Base-by-base conservation (phyloP, 2,113 vertebrate genomes). In the Phoenicopterus ruber region DNA sequence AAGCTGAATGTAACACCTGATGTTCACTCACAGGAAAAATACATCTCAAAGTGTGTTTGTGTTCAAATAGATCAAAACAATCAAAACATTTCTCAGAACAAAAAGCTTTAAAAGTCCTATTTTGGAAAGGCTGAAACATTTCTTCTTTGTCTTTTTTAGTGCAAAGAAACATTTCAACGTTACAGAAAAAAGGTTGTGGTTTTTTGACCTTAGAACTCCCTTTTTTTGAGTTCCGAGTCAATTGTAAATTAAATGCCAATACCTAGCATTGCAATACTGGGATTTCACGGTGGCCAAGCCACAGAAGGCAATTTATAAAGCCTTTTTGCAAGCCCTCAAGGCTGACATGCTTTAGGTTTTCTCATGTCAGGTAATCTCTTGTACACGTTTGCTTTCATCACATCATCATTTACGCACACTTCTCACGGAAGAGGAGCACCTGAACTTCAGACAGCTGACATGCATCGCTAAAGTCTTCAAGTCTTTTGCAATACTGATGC, bases 31-130 rank as follows among this genome's bases (percentile, higher is more conserved):
- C 92, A 92, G 59, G 77, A 81, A 93, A 93, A 96, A 92, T 17
- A 71, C 18, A 36, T 74, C 57, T 92, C 59, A 88, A 85, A 94
- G 90, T 14, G 9, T 55, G 44, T 81, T 94, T 95, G 71, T 76
- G 28, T 80, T 93, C 85, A 95, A 94, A 80, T 71, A 92, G 72
- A 94, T 96, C 78, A 91, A 93, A 95, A 88, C 78, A 95, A 90
- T 83, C 63, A 91, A 92, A 88, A 94, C 17, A 80, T 88, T 94
- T 92, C 46, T 83, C 63, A 78, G 86, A 96, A 94, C 50, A 88
- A 90, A 89, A 86, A 90, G 54, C 80, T 82, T 86, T 62, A 16
- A 74, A 91, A 93, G 67, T n/a, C 16, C 69, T 80, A 6, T 49
- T 74, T 86, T 55, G 50, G 55, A 83, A 96, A 83, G 42, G 71